phyloP scores from a whole-genome alignment of 1,140 invertebrate species.

The Dryas iulia region DNA sequence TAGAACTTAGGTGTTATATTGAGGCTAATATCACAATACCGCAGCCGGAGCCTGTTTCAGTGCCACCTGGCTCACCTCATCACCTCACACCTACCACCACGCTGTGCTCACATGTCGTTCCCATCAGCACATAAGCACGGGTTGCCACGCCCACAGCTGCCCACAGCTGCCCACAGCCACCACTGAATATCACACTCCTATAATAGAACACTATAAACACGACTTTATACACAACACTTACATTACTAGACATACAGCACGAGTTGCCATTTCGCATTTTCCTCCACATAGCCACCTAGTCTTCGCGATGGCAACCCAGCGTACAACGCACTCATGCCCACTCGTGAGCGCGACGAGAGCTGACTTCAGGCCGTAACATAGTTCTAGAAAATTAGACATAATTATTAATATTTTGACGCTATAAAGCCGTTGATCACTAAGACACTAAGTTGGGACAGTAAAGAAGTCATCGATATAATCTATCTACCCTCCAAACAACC shows the following conservation, averaged over 20 bases:
- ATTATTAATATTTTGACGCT: slow-evolving; percentile 6
- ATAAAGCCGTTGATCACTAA: slow-evolving; percentile 1
- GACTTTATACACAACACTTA: no score
- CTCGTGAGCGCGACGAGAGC: slow-evolving; percentile 3
- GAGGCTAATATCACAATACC: slow-evolving; percentile 20
- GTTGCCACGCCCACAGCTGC: background rate
- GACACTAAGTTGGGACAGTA: slow-evolving; percentile 24
- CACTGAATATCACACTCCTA: background rate
- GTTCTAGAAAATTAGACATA: background rate
- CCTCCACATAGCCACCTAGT: background rate
- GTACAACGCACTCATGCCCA: background rate
- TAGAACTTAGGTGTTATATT: slow-evolving; percentile 29
- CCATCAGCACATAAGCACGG: background rate
- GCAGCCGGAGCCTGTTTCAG: slow-evolving; percentile 35
- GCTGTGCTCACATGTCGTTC: background rate
- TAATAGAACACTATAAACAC: background rate
- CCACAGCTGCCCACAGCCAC: background rate
- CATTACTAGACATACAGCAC: background rate
- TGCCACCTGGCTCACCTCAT: background rate
- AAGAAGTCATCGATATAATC: slow-evolving; percentile 25
- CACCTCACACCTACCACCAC: background rate
- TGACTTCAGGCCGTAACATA: background rate
- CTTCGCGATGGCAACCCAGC: background rate
- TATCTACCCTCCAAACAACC: no score
- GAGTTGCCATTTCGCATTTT: background rate